A percentile compares a stretch with the other conserved stretches of the same genome.
Evolutionary conservation across 2,888 invertebrate species (phyloP).

Genomic region (Odontomyia ornata): DNA sequence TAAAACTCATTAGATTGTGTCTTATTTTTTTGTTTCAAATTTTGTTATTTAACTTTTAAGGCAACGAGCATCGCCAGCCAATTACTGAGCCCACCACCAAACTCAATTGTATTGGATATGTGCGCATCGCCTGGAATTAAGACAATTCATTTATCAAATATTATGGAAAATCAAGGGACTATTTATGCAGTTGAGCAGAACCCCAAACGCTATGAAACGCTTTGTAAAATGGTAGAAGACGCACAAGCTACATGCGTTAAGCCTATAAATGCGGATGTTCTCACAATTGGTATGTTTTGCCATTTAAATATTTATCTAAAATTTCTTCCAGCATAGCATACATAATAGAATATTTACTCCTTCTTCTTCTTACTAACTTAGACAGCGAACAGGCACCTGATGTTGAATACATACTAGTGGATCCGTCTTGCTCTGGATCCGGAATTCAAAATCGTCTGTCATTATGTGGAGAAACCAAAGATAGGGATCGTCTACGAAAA

Average conservation of each 20-base stretch:
- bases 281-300: conserved; percentile 68
- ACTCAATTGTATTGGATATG: conserved; percentile 85
- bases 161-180: conserved; percentile 79
- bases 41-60: conserved; percentile 65
- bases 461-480: conserved; percentile 66
- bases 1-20: conserved; percentile 59
- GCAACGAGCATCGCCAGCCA: conserved; percentile 90
- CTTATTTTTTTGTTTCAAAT: neutral
- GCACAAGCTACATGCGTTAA: conserved; percentile 76
- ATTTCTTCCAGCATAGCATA: neutral
- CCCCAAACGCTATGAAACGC: conserved; percentile 70
- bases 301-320: neutral
- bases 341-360: neutral
- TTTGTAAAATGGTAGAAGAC: conserved; percentile 72
- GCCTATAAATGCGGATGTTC: conserved; percentile 75
- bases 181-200: conserved; percentile 87
- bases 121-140: conserved; percentile 99
- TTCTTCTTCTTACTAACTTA: conserved; percentile 52
- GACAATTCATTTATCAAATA: conserved; percentile 87
- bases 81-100: conserved; percentile 77
- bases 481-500: conserved; percentile 69
- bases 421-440: conserved; percentile 96
- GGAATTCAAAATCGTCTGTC: conserved; percentile 72
- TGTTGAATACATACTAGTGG: conserved; percentile 91
- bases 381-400: conserved; percentile 67